Evolutionary conservation across 1,140 invertebrate species (phyloP).

Genomic region (Bicyclus anynana): DNA sequence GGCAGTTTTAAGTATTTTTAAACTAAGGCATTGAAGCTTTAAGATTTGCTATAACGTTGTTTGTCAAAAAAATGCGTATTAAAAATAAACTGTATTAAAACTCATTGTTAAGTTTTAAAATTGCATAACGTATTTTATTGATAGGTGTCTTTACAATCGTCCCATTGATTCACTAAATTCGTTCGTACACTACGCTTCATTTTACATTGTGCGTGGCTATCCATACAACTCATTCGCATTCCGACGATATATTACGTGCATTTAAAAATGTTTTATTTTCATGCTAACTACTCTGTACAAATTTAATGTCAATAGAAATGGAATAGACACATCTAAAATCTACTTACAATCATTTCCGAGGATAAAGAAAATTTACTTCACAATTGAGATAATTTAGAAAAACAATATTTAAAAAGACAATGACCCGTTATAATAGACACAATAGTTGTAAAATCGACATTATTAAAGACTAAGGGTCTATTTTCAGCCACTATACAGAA

Average conservation of each 20-base stretch:
- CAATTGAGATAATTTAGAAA: too few relatives aligned
- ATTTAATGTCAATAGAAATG: background rate
- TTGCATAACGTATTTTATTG: too few relatives aligned
- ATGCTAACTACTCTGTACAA: background rate
- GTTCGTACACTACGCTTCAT: background rate
- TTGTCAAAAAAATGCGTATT: too few relatives aligned
- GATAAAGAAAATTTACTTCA: too few relatives aligned
- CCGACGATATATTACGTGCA: background rate
- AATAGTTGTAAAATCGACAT: background rate
- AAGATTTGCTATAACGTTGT: too few relatives aligned
- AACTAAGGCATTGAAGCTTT: too few relatives aligned
- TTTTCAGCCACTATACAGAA: background rate
- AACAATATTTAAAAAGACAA: background rate
- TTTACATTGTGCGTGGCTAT: background rate
- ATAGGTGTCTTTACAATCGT: constrained; percentile 10
- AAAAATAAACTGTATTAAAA: too few relatives aligned
- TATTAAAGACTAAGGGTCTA: background rate
- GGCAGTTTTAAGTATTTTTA: too few relatives aligned
- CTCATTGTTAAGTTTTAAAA: too few relatives aligned
- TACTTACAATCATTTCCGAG: too few relatives aligned
- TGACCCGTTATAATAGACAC: background rate
- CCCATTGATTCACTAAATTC: background rate
- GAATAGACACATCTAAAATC: background rate
- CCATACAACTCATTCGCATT: background rate
- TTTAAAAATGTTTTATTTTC: background rate